Base-by-base conservation (phyloP, 2,797 vertebrate genomes). In the Leptoclinus maculatus region DNA sequence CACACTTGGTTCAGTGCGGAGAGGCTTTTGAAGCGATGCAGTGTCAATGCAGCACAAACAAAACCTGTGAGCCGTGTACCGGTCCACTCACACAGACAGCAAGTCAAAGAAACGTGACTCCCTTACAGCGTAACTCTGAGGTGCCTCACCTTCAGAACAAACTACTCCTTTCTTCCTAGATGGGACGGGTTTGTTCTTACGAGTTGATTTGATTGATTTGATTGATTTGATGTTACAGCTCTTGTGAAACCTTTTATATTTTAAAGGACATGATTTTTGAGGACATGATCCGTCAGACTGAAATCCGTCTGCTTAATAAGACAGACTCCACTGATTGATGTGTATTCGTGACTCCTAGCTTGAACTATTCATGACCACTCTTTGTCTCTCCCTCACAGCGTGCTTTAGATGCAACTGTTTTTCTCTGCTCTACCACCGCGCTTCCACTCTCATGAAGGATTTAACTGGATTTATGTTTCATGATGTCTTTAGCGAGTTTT, bases 11-110 rank as follows among this genome's bases (percentile, higher is more conserved):
- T 90, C 63, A 51, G 72, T 72, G 63, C 29, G 27, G 68, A 29
- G 74, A 66, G 64, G 76, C 69, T 79, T 78, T 63, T 57, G 45
- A 75, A 76, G 56, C 51, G 23, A 62, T 83, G 63, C 39, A 7
- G 1, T 73, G 67, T 86, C 71, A n/a, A n/a, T n/a, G n/a, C 64
- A 64, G 86, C 85, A 78, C 77, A 87, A 87, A 79, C 80, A 47
- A 76, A 90, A 78, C 72, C 82, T 69, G 82, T 87, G 87, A 92
- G 82, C 86, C 78, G 10, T 90, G 83, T 1, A 71, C 59, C 34
- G 6, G 80, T 72, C 86, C 75, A 82, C 67, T 89, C 76, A 84
- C 77, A 74, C 57, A 67, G 72, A 84, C 74, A 78, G 70, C 75
- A 60, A 85, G 87, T 88, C 82, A 86, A 65, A 83, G 74, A 71